Conservation (phyloP, 1,140 invertebrate species). For the Bradysia coprophila region DNA sequence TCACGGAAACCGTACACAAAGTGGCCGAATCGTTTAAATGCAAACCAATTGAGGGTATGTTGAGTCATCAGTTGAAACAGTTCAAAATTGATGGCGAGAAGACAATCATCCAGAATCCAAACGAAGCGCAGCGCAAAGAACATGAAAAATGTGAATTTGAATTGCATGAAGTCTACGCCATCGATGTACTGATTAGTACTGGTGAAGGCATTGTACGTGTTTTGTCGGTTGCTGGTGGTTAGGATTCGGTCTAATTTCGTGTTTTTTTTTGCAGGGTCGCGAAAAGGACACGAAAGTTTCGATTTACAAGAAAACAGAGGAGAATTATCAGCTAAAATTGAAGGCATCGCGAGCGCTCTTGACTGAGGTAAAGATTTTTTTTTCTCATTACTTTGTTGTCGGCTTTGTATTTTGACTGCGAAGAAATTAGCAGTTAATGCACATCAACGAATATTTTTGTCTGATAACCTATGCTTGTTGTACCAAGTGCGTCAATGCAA, state of each 20-base stretch:
- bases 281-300: constrained; percentile 90
- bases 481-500: background rate
- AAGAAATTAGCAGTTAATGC: no score
- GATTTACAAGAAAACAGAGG: constrained; percentile 97
- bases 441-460: no score
- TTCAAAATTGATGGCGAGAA: constrained; percentile 97
- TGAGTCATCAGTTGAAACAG: constrained; percentile 93
- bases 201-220: constrained; percentile 61
- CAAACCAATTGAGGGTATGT: constrained; percentile 97
- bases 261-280: constrained; percentile 39
- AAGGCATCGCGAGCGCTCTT: constrained; percentile 93
- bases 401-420: background rate
- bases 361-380: constrained; percentile 69
- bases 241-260: background rate
- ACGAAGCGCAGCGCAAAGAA: constrained; percentile 92
- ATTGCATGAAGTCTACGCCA: constrained; percentile 93
- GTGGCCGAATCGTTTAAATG: constrained; percentile 83
- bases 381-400: no score
- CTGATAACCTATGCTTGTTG: no score
- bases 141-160: constrained; percentile 95
- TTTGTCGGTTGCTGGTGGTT: background rate
- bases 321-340: constrained; percentile 90
- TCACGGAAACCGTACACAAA: constrained; percentile 88
- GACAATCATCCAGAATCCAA: constrained; percentile 96
- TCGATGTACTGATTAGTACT: constrained; percentile 92